These are phyloP conservation scores for Atethmia centrago DNA, from an alignment of 2,888 invertebrate species.

Conservation along the genomic window DNA sequence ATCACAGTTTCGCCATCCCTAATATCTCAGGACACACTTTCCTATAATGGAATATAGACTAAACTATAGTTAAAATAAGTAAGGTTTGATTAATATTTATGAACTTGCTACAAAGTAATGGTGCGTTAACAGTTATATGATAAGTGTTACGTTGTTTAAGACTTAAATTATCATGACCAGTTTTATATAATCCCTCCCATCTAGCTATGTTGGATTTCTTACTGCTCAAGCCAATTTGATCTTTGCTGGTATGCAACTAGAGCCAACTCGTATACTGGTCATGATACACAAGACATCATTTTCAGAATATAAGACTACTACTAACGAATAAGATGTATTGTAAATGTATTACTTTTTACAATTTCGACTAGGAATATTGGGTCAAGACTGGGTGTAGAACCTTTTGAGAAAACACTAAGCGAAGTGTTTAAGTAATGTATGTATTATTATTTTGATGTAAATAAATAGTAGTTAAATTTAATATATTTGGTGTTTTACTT, in stretches of 20 bases:
- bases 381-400: slow-evolving; percentile 44
- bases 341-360: slow-evolving; percentile 15
- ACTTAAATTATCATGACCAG: slow-evolving; percentile 8
- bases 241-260: not conserved
- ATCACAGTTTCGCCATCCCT: slow-evolving; percentile 16
- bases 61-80: slow-evolving; percentile 16
- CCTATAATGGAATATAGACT: slow-evolving; percentile 3
- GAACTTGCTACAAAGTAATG: slow-evolving; percentile 51
- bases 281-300: slow-evolving; percentile 21
- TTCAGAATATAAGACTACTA: slow-evolving; percentile 2
- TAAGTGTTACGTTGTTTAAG: slow-evolving; percentile 52
- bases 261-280: not conserved
- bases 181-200: not conserved
- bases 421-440: slow-evolving; percentile 27
- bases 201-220: not conserved
- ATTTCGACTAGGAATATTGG: slow-evolving; percentile 18
- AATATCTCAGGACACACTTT: slow-evolving; percentile 12
- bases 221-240: not conserved
- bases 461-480: slow-evolving; percentile 70
- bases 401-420: slow-evolving; percentile 24
- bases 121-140: slow-evolving; percentile 58
- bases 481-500: slow-evolving; percentile 35
- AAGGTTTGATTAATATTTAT: slow-evolving; percentile 57
- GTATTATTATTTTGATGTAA: slow-evolving; percentile 67
- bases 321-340: slow-evolving; percentile 3